Percentiles rank a stretch among this genome's conserved stretches.
Conservation (phyloP, 2,888 invertebrate species). For the Deroplatys truncata region DNA sequence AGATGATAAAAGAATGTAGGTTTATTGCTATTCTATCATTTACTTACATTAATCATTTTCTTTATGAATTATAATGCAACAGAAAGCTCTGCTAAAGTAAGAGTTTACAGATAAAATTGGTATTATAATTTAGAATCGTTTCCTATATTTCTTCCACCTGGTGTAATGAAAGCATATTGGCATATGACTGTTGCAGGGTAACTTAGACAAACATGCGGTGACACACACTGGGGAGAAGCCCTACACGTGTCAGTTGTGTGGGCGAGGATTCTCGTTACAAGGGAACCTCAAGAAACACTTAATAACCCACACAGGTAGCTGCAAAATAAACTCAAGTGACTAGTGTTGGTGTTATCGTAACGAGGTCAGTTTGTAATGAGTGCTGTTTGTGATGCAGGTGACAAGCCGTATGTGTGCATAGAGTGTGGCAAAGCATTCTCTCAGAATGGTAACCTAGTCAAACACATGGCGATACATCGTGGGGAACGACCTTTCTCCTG, state of each 20-base stretch:
- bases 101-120: not conserved
- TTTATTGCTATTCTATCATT: too few species aligned
- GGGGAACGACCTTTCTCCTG: not conserved
- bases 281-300: not conserved
- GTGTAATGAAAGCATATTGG: too few species aligned
- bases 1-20: too few species aligned
- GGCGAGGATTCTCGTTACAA: not conserved
- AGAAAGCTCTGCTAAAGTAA: too few species aligned
- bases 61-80: too few species aligned
- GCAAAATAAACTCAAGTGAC: not conserved
- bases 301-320: not conserved
- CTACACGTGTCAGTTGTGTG: not conserved
- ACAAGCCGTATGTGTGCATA: not conserved
- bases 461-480: not conserved
- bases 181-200: not conserved
- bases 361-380: not conserved
- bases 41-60: too few species aligned
- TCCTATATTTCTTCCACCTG: not conserved
- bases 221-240: not conserved
- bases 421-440: not conserved
- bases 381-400: not conserved
- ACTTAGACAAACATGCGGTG: not conserved
- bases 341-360: too few species aligned
- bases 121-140: not conserved
- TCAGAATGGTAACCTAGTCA: not conserved